Evolutionary conservation across 2,113 vertebrate species (phyloP).

Genomic region (Sinocyclocheilus rhinocerous): DNA sequence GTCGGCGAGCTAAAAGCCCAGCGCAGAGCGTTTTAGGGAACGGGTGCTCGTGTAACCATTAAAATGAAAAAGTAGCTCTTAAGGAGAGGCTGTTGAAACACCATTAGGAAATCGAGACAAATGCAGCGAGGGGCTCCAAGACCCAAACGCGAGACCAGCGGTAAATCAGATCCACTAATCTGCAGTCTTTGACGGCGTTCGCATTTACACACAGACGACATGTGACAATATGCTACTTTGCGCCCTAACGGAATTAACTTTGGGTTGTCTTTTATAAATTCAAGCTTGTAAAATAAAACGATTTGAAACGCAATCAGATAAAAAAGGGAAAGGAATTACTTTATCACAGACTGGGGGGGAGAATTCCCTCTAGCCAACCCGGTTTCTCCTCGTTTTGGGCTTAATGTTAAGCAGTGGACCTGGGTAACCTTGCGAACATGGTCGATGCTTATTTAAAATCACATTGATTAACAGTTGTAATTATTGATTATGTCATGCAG

Average conservation of each 20-base stretch:
- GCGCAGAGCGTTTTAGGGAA: constrained; percentile 43
- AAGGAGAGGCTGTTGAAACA: constrained; percentile 78
- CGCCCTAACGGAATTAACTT: neutral
- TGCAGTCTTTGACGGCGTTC: neutral
- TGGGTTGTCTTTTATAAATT: neutral
- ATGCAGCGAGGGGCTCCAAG: constrained; percentile 71
- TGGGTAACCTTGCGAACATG: constrained; percentile 72
- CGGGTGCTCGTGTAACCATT: constrained; percentile 74
- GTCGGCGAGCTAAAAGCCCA: constrained; percentile 16
- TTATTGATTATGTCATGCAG: constrained; percentile 77
- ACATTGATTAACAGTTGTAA: constrained; percentile 84
- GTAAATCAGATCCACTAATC: constrained; percentile 81
- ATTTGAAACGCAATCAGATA: constrained; percentile 14
- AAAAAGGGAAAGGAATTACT: neutral
- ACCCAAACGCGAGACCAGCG: constrained; percentile 65
- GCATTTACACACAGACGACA: neutral
- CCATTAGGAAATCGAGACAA: constrained; percentile 83
- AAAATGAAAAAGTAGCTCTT: constrained; percentile 79
- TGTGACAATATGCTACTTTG: neutral
- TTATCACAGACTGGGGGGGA: neutral
- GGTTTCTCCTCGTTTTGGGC: constrained; percentile 56
- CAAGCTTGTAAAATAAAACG: neutral
- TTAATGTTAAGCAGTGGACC: constrained; percentile 75
- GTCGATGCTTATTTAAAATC: constrained; percentile 82
- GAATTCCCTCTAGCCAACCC: neutral